These are phyloP conservation scores for Cyclopterus lumpus DNA, from an alignment of 2,797 vertebrate genomes.

Conservation along the genomic window DNA sequence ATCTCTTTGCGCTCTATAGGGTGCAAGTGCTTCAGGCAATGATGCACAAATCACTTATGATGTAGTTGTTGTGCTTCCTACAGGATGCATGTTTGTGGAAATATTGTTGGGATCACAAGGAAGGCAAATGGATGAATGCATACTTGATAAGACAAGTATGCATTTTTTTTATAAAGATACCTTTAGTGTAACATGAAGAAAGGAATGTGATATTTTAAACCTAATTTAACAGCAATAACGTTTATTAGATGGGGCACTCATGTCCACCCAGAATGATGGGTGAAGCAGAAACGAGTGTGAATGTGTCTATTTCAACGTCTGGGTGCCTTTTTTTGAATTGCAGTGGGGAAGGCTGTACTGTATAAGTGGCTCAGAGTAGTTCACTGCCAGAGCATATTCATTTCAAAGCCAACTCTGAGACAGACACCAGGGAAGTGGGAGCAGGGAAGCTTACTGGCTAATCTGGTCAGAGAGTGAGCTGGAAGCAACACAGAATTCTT, in stretches of 20 bases:
- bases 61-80: constrained; percentile 42
- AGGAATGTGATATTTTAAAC: constrained; percentile 33
- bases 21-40: constrained; percentile 62
- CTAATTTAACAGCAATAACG: constrained; percentile 14
- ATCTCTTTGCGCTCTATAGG: constrained; percentile 58
- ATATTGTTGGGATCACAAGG: constrained; percentile 34
- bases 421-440: constrained; percentile 79
- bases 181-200: not conserved
- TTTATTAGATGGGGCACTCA: constrained; percentile 15
- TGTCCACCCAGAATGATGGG: constrained; percentile 25
- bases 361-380: constrained; percentile 78
- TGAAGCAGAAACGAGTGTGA: constrained; percentile 42
- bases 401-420: constrained; percentile 81
- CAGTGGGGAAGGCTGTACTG: constrained; percentile 72
- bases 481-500: constrained; percentile 78
- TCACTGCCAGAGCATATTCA: constrained; percentile 81
- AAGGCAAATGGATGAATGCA: constrained; percentile 31
- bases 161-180: constrained; percentile 14
- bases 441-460: constrained; percentile 81
- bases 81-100: constrained; percentile 29
- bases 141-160: constrained; percentile 22
- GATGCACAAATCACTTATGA: constrained; percentile 60
- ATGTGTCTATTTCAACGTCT: constrained; percentile 43
- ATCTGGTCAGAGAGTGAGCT: constrained; percentile 82
- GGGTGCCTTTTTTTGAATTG: constrained; percentile 64